Percentiles rank a stretch among this genome's conserved stretches.
phyloP scores from a whole-genome alignment of 1,140 invertebrate genomes.

The Pectinophora gossypiella region DNA sequence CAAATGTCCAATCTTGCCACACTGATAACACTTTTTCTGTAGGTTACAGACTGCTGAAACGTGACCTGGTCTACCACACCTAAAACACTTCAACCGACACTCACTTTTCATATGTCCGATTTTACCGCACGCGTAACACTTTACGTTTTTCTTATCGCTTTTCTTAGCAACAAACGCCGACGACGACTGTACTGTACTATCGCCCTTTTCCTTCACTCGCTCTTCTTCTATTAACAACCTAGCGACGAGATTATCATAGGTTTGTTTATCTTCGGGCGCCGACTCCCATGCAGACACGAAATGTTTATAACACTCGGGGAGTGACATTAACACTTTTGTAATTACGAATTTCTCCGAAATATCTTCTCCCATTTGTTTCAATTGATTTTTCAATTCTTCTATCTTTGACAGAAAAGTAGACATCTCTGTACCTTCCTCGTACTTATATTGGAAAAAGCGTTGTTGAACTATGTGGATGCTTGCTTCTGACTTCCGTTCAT shows the following conservation, averaged over 20 bases:
- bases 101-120: neutral
- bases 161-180: neutral
- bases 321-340: neutral
- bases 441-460: neutral
- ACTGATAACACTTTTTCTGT: slow-evolving; percentile 6
- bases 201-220: slow-evolving; percentile 12
- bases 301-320: too few species aligned
- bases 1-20: slow-evolving; percentile 8
- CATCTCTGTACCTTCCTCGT: neutral
- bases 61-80: slow-evolving; percentile 17
- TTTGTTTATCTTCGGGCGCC: slow-evolving; percentile 20
- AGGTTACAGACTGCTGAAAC: slow-evolving; percentile 11
- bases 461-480: slow-evolving; percentile 1
- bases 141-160: slow-evolving; percentile 7
- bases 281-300: too few species aligned
- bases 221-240: slow-evolving; percentile 29
- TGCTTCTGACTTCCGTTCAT: neutral
- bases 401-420: neutral
- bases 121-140: neutral
- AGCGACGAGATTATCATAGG: slow-evolving; percentile 30
- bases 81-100: slow-evolving; percentile 13
- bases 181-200: slow-evolving; percentile 1
- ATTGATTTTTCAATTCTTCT: neutral
- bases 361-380: neutral
- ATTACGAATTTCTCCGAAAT: neutral